A percentile compares a stretch with the other conserved stretches of the same genome.
Conservation (phyloP, 2,888 invertebrate species). For the Deroplatys truncata region DNA sequence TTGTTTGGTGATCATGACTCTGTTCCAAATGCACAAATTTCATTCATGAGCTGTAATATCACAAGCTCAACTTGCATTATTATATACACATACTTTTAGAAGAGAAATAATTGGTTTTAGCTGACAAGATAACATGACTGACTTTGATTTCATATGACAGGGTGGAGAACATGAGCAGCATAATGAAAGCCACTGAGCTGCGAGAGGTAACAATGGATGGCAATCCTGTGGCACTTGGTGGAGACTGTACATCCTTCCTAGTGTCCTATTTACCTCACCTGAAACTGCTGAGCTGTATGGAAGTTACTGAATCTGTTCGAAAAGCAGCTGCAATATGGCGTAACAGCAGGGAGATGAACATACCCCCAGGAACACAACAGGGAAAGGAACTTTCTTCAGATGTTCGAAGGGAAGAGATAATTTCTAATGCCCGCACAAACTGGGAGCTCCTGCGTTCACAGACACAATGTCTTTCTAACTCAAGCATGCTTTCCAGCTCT, state of each 20-base stretch:
- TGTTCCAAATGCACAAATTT: too few species aligned
- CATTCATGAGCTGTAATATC: too few species aligned
- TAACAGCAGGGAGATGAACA: slow-evolving; percentile 69
- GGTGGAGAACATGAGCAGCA: slow-evolving; percentile 80
- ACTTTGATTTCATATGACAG: slow-evolving; percentile 42
- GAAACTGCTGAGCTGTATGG: slow-evolving; percentile 69
- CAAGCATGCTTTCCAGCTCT: background rate
- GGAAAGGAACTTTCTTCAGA: slow-evolving; percentile 53
- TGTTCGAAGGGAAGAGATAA: slow-evolving; percentile 74
- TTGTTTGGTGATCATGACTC: too few species aligned
- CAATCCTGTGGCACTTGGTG: slow-evolving; percentile 75
- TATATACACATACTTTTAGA: too few species aligned
- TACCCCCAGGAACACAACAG: slow-evolving; percentile 59
- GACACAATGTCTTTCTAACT: slow-evolving; percentile 43
- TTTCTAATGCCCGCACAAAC: slow-evolving; percentile 80
- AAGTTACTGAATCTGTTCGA: slow-evolving; percentile 52
- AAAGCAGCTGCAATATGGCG: slow-evolving; percentile 78
- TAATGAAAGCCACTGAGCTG: slow-evolving; percentile 72
- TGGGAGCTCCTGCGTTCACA: slow-evolving; percentile 76
- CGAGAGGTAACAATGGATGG: slow-evolving; percentile 83
- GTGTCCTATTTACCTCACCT: slow-evolving; percentile 76
- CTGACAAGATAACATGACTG: background rate
- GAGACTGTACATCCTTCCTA: slow-evolving; percentile 76
- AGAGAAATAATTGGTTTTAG: too few species aligned
- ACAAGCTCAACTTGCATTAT: too few species aligned